Evolutionary conservation across 2,797 vertebrate genomes (phyloP).

Genomic region (Acestrorhynchus altus): DNA sequence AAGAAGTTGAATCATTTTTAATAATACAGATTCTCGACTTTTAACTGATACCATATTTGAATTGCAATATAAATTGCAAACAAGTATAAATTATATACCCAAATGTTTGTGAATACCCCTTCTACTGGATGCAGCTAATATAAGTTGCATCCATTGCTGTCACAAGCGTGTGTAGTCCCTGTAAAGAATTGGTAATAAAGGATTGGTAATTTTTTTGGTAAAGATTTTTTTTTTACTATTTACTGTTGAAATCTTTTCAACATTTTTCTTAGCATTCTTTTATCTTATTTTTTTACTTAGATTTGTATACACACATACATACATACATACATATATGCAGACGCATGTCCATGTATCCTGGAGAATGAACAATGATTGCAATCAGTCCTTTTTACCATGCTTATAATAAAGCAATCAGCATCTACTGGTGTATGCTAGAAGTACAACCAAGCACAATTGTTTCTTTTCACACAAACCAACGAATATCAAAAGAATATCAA

Average conservation of each 20-base stretch:
- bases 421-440: conserved; percentile 9
- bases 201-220: too few relatives aligned
- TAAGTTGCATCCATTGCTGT: too few relatives aligned
- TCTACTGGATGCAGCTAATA: too few relatives aligned
- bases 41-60: not conserved
- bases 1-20: not conserved
- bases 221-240: too few relatives aligned
- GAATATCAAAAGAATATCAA: not conserved
- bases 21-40: not conserved
- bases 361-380: conserved; percentile 26
- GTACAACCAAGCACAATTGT: not conserved
- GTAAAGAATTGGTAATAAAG: too few relatives aligned
- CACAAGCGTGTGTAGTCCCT: too few relatives aligned
- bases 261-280: too few relatives aligned
- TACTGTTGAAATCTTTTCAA: too few relatives aligned
- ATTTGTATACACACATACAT: not conserved
- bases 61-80: too few relatives aligned
- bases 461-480: not conserved
- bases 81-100: too few relatives aligned
- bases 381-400: conserved; percentile 34
- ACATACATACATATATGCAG: not conserved
- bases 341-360: not conserved
- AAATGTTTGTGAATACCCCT: too few relatives aligned
- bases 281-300: not conserved
- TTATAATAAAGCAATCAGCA: conserved; percentile 30